Evolutionary conservation across 1,140 invertebrate genomes (phyloP).

Genomic region (Drosophila eugracilis): DNA sequence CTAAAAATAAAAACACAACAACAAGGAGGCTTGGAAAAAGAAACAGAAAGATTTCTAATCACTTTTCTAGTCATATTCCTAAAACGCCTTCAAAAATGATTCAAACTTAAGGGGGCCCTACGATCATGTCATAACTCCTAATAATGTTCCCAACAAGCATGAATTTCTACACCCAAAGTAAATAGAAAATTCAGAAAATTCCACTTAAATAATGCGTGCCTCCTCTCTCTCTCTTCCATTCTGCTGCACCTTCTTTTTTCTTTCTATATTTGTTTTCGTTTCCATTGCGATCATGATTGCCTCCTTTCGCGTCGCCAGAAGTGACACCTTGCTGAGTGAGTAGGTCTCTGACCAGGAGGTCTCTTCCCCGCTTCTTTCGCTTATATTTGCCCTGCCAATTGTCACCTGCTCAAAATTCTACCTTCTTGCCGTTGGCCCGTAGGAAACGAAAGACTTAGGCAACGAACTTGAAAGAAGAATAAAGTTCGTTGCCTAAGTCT

Average conservation of each 20-base stretch:
- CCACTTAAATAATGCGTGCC: slow-evolving; percentile 12
- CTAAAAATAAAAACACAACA: too few relatives aligned
- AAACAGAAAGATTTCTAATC: too few relatives aligned
- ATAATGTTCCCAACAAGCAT: too few relatives aligned
- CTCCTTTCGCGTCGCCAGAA: slow-evolving; percentile 42
- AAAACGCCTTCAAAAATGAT: too few relatives aligned
- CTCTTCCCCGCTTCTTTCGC: slow-evolving; percentile 1
- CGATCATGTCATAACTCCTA: neutral
- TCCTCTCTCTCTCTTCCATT: slow-evolving; percentile 10
- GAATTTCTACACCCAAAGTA: neutral
- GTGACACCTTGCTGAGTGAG: slow-evolving; percentile 30
- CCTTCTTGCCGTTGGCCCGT: neutral
- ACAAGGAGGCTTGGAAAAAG: too few relatives aligned
- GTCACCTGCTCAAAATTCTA: slow-evolving; percentile 32
- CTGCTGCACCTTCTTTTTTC: slow-evolving; percentile 5
- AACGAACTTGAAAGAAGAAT: slow-evolving; percentile 55
- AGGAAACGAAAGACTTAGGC: slow-evolving; percentile 64
- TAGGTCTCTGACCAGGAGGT: slow-evolving; percentile 23
- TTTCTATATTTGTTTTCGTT: slow-evolving; percentile 12
- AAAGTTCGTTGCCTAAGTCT: neutral
- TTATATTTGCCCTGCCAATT: slow-evolving; percentile 36
- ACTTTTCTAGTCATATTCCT: too few relatives aligned
- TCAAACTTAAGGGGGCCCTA: neutral
- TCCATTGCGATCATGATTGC: slow-evolving; percentile 21
- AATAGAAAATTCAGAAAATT: slow-evolving; percentile 22